Evolutionary conservation across 1,140 invertebrate species (phyloP).

Genomic region (Drosophila gunungcola): DNA sequence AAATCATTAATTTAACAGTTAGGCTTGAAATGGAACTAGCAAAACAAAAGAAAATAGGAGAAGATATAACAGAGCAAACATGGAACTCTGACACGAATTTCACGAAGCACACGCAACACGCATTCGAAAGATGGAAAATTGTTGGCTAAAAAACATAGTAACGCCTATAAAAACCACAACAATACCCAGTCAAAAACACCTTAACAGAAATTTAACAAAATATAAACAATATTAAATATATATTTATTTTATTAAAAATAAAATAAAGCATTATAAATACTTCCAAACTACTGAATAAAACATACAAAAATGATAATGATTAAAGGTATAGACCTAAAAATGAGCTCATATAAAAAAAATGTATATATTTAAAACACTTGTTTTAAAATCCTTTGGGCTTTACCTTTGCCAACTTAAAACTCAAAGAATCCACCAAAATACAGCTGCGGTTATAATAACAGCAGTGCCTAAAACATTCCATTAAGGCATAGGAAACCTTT

Average conservation of each 20-base stretch:
- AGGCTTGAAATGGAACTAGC: conserved; percentile 56
- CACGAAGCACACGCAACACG: conserved; percentile 47
- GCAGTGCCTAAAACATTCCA: no score
- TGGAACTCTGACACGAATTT: conserved; percentile 54
- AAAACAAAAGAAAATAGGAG: conserved; percentile 39
- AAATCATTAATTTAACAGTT: conserved; percentile 69
- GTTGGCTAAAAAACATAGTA: conserved; percentile 10
- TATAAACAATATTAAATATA: neutral
- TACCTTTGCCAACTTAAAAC: no score
- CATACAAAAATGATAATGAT: no score
- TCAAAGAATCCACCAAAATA: neutral
- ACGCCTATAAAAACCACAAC: neutral
- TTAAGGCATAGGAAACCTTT: no score
- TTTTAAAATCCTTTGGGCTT: no score
- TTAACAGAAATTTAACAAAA: neutral
- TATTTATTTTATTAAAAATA: no score
- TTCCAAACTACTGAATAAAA: neutral
- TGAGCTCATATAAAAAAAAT: no score
- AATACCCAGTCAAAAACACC: neutral
- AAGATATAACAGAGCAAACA: conserved; percentile 43
- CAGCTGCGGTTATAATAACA: no score
- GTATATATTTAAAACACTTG: no score
- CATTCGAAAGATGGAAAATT: conserved; percentile 44
- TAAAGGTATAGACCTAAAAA: no score
- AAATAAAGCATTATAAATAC: neutral